Conservation (phyloP, 2,113 vertebrate species). For the Myotis yumanensis region DNA sequence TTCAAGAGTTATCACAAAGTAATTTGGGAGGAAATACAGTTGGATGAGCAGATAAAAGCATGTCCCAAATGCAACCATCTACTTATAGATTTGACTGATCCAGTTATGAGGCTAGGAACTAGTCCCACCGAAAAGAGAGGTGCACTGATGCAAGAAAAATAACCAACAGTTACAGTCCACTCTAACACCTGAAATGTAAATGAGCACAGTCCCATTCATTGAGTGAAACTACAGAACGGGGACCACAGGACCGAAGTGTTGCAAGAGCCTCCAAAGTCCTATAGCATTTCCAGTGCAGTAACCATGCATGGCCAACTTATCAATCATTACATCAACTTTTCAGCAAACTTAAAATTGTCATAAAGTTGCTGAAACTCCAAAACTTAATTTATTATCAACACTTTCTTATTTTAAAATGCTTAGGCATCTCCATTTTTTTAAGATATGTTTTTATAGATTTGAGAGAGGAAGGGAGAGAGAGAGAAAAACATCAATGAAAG, state of each 20-base stretch:
- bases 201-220: background rate
- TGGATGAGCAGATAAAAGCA: background rate
- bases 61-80: background rate
- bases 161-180: background rate
- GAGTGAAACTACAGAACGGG: background rate
- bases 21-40: background rate
- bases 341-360: background rate
- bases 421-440: background rate
- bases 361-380: background rate
- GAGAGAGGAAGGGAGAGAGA: no score
- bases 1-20: background rate
- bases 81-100: background rate
- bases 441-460: no score
- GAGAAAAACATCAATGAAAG: no score
- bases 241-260: background rate
- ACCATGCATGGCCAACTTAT: background rate
- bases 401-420: background rate
- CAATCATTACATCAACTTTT: background rate
- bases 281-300: no score
- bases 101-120: background rate
- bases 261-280: accelerated
- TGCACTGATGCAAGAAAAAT: background rate
- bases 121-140: background rate
- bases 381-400: background rate
- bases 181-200: background rate